Evolutionary conservation across 2,888 invertebrate species (phyloP).

Genomic region (Odontothrips loti): DNA sequence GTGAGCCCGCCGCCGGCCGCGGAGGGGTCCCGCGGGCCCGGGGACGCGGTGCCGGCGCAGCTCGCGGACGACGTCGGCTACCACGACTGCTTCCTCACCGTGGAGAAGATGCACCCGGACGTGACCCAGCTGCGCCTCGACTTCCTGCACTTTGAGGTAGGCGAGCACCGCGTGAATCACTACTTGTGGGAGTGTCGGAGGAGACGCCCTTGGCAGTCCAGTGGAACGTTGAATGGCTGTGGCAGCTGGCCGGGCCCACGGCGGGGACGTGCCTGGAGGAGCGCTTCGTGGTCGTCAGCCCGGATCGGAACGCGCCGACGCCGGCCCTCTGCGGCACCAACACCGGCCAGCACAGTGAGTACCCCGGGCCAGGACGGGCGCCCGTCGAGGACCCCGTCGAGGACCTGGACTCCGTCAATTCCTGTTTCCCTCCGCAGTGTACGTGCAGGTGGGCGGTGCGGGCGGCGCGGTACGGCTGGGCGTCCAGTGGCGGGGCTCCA

Average conservation of each 20-base stretch:
- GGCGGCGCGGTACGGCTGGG: slow-evolving; percentile 62
- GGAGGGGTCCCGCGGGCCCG: slow-evolving; percentile 43
- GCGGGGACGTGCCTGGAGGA: slow-evolving; percentile 66
- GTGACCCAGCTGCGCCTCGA: slow-evolving; percentile 67
- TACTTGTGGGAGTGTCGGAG: too few relatives aligned
- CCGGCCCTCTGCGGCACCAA: slow-evolving; percentile 72
- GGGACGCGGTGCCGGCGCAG: slow-evolving; percentile 44
- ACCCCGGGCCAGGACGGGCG: background rate
- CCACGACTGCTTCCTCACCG: slow-evolving; percentile 56
- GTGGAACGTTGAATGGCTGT: too few relatives aligned
- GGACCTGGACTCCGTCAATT: background rate
- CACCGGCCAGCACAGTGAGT: slow-evolving; percentile 68
- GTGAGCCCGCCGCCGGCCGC: slow-evolving; percentile 61
- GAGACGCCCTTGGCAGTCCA: too few relatives aligned
- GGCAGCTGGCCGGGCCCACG: slow-evolving; percentile 62
- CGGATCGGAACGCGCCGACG: slow-evolving; percentile 62
- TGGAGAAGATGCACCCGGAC: slow-evolving; percentile 58
- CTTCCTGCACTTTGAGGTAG: slow-evolving; percentile 65
- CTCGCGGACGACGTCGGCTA: slow-evolving; percentile 55
- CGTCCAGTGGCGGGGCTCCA: slow-evolving; percentile 48
- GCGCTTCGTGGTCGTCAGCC: slow-evolving; percentile 65
- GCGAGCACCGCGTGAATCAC: background rate
- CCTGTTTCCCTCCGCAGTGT: slow-evolving; percentile 53
- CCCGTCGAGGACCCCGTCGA: too few relatives aligned
- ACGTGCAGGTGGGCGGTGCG: slow-evolving; percentile 62